Conservation (phyloP, 1,140 invertebrate genomes). For the Hycleus phaleratus region DNA sequence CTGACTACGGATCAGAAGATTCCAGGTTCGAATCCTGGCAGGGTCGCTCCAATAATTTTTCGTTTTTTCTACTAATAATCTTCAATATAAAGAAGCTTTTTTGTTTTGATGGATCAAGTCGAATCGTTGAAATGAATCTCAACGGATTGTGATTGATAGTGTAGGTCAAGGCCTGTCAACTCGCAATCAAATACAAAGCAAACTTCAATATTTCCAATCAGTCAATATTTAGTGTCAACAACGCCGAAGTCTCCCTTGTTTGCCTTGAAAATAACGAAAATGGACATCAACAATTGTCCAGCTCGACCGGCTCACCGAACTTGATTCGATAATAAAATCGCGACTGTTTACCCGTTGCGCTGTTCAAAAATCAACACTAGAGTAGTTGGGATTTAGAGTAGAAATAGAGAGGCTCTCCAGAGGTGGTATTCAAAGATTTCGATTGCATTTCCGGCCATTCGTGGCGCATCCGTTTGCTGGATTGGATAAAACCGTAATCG, state of each 20-base stretch:
- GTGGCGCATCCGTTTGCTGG: slow-evolving; percentile 18
- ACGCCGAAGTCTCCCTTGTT: slow-evolving; percentile 9
- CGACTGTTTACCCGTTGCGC: too few species aligned
- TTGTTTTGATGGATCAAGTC: too few species aligned
- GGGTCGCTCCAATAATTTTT: slow-evolving; percentile 43
- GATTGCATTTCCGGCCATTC: slow-evolving; percentile 27
- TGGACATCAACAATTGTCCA: too few species aligned
- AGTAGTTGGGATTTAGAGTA: too few species aligned
- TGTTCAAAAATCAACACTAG: too few species aligned
- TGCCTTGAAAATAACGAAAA: not conserved
- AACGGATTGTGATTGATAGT: not conserved
- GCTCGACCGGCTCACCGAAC: too few species aligned
- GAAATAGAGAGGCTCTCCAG: too few species aligned
- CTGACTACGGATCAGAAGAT: slow-evolving; percentile 88
- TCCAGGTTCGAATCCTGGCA: slow-evolving; percentile 88
- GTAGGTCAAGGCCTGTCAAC: slow-evolving; percentile 3
- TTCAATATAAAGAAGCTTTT: too few species aligned
- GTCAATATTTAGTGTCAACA: slow-evolving; percentile 26
- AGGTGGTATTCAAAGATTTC: too few species aligned
- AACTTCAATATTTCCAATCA: slow-evolving; percentile 27
- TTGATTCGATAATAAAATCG: too few species aligned
- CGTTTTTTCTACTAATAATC: not conserved
- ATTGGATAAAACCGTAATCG: slow-evolving; percentile 13
- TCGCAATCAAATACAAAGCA: slow-evolving; percentile 15
- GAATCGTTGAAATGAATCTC: too few species aligned